These are phyloP conservation scores for Bubo bubo DNA, from an alignment of 2,113 vertebrate genomes.

Conservation along the genomic window DNA sequence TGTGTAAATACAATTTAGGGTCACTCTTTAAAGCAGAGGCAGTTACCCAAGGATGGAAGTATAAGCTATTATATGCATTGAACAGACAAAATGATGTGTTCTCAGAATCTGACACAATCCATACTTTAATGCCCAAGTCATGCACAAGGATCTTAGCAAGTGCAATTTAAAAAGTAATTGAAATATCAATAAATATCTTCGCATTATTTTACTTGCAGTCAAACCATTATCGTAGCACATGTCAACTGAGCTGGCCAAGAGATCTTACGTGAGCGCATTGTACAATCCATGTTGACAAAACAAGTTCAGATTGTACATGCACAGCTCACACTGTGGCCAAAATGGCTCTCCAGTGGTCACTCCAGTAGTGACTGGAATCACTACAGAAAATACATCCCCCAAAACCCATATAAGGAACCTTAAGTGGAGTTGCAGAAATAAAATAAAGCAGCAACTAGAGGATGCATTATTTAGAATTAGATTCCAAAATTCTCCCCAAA, in stretches of 20 bases:
- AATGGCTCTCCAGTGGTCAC: not conserved
- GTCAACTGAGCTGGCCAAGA: not conserved
- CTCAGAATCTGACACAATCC: not conserved
- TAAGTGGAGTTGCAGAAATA: not conserved
- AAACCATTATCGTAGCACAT: not conserved
- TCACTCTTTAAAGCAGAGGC: slow-evolving; percentile 16
- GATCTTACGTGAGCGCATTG: not conserved
- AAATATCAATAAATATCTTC: slow-evolving; percentile 9
- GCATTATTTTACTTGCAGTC: slow-evolving; percentile 7
- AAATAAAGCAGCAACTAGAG: not conserved
- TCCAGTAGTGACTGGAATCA: not conserved
- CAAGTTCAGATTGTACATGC: not conserved
- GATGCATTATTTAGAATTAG: not conserved
- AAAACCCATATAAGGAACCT: not conserved
- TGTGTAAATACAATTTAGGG: slow-evolving; percentile 38
- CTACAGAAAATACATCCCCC: not conserved
- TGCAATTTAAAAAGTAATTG: slow-evolving; percentile 22
- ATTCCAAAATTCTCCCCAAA: not conserved
- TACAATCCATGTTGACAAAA: not conserved
- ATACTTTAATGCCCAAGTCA: not conserved
- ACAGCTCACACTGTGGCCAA: not conserved
- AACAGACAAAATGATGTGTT: not conserved
- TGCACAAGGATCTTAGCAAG: not conserved
- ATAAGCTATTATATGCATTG: not conserved
- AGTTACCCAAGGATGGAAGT: not conserved